Evolutionary conservation across 1,140 invertebrate species (phyloP).

Genomic region (Subanguina moxae): DNA sequence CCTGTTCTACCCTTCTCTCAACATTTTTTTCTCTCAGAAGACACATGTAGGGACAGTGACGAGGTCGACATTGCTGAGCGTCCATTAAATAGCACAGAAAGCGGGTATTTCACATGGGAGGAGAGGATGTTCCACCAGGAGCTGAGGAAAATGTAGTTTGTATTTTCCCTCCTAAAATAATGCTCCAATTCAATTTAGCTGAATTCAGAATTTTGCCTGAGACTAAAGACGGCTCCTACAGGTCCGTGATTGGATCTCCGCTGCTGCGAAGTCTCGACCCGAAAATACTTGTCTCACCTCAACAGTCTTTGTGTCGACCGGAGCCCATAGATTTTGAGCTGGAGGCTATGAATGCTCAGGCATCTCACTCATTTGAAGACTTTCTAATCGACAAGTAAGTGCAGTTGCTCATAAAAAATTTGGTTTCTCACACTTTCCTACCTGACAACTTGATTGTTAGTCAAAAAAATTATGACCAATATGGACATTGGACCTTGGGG

Average conservation of each 20-base stretch:
- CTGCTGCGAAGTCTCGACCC: not conserved
- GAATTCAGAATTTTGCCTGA: constrained; percentile 8
- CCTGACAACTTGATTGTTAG: not conserved
- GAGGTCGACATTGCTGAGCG: not conserved
- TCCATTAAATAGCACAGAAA: not conserved
- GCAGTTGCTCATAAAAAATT: not conserved
- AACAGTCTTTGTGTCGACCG: constrained; percentile 6
- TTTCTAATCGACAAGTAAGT: constrained; percentile 10
- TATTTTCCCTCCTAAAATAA: not conserved
- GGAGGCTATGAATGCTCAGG: not conserved
- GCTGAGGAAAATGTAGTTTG: constrained; percentile 13
- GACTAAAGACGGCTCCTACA: constrained; percentile 5
- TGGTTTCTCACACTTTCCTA: no score
- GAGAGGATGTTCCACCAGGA: constrained; percentile 13
- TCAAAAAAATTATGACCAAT: not conserved
- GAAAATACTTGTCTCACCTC: not conserved
- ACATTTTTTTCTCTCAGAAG: not conserved
- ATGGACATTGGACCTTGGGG: not conserved
- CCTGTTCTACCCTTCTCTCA: no score
- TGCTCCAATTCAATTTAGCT: no score
- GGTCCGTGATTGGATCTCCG: not conserved
- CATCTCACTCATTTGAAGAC: constrained; percentile 4
- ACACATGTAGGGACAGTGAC: not conserved
- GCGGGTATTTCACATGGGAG: constrained; percentile 7
- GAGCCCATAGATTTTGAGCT: not conserved